Evolutionary conservation across 2,797 vertebrate genomes (phyloP).

Genomic region (Protosalanx chinensis): DNA sequence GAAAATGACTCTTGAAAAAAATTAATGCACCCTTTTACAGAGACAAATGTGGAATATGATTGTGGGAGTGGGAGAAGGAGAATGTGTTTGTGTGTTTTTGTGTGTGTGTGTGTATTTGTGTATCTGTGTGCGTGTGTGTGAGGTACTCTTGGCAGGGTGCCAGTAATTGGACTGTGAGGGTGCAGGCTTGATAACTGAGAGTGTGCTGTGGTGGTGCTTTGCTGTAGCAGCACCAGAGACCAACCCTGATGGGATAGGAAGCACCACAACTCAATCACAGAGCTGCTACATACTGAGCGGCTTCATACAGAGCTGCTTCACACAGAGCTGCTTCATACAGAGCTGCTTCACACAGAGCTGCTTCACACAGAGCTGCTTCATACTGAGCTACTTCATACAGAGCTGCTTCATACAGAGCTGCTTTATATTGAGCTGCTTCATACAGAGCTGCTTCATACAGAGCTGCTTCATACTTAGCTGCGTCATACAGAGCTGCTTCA

Average conservation of each 20-base stretch:
- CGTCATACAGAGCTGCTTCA: too few species aligned
- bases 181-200: background rate
- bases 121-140: background rate
- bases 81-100: background rate
- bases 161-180: conserved; percentile 6
- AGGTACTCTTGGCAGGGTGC: background rate
- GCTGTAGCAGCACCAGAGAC: background rate
- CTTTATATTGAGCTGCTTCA: too few species aligned
- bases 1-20: conserved; percentile 8
- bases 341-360: too few species aligned
- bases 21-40: background rate
- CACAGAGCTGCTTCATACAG: too few species aligned
- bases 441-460: too few species aligned
- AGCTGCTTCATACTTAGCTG: too few species aligned
- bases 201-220: background rate
- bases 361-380: too few species aligned
- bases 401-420: too few species aligned
- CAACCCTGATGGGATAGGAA: background rate
- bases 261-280: background rate
- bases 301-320: too few species aligned
- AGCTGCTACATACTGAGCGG: background rate
- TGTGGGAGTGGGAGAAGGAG: background rate
- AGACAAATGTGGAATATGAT: background rate
- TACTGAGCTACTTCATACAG: too few species aligned
- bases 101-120: background rate